Evolutionary conservation across 1,140 invertebrate genomes (phyloP), one percentile per base, ranked within the genome.

Genomic region (Meloidogyne floridensis): DNA sequence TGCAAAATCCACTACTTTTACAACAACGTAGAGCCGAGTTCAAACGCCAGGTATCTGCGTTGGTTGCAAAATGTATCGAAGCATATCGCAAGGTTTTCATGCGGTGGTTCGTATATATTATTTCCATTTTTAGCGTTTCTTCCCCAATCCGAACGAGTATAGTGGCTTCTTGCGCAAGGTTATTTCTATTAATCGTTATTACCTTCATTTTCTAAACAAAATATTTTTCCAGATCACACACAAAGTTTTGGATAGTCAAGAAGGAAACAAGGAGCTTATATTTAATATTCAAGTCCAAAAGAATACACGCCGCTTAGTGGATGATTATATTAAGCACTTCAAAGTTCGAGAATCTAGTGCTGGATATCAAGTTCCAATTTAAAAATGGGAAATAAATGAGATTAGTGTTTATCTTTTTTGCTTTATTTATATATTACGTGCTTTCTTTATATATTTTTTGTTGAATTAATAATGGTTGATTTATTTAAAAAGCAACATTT

Each of bases 221-320:
- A 11, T 78, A 43, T 13, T 56, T 69, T n/a, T 72, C 72, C 42
- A 79, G 77, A 79, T 79, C 18, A 79, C 77, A 15, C 77, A 79
- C 54, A 79, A 79, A 79, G 77, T 79, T 69, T 79, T 79, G 77
- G 77, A 79, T 72, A 79, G 72, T 53, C 77, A 79, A 53, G 51
- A 69, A 69, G 77, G 59, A 43, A 79, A 79, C 65, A 32, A 65
- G 20, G 77, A 79, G 65, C 77, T 79, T 69, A 8, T 79, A 20
- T 79, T 79, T 32, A 79, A 71, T 43, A 72, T 18, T 13, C 77
- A 69, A 51, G 77, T 79, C 20, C 77, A 79, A 72, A 79, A 79
- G 65, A 79, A 79, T 20, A 79, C 77, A 15, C 54, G 72, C 15
- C 69, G 77, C 9, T 43, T 79, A 53, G 65, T 71, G 9, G 77